Evolutionary conservation across 2,113 vertebrate species (phyloP), one percentile per base, ranked within the genome.

Genomic region (Austrofundulus limnaeus): DNA sequence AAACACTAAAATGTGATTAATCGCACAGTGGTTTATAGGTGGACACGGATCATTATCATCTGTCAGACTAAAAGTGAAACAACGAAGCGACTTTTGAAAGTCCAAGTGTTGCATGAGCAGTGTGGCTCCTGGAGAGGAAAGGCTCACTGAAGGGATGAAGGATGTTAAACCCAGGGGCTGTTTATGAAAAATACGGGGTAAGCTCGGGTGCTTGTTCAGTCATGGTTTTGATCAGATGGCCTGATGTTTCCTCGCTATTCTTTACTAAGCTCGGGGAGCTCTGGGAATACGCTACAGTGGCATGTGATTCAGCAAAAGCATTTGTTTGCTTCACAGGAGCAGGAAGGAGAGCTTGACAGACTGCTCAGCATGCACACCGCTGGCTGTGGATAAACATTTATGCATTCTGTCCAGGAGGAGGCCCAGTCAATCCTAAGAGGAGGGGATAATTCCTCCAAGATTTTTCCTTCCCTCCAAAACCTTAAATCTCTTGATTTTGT

Each of bases 11-110:
- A 85, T 53, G 77, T 28, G 84, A 87, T 75, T 81, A 76, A 89
- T 81, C 84, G 69, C 66, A 43, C 55, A 76, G 72, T 58, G 67
- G 72, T 77, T 56, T 68, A 55, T 86, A 82, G 73, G 82, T 85
- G 80, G 85, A 82, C 66, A 72, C 47, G 70, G 57, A 78, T 77
- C 85, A 88, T 89, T 85, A 90, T 81, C 74, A 83, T 53, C 69
- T 75, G 49, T 49, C 64, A 68, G 85, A 88, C 86, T 85, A 87
- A 77, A 84, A 53, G 56, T 6, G n/a, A 70, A 64, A 70, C 53
- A 75, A 86, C 85, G 67, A 85, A 79, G 74, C 53, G 54, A 76
- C 83, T 76, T 80, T 25, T 23, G 19, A 19, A 63, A 52, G 41
- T 54, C 34, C 58, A 66, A 74, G 71, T 70, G 75, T 81, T 89